Conservation (phyloP, 2,113 vertebrate species). For the Tringa solitaria region DNA sequence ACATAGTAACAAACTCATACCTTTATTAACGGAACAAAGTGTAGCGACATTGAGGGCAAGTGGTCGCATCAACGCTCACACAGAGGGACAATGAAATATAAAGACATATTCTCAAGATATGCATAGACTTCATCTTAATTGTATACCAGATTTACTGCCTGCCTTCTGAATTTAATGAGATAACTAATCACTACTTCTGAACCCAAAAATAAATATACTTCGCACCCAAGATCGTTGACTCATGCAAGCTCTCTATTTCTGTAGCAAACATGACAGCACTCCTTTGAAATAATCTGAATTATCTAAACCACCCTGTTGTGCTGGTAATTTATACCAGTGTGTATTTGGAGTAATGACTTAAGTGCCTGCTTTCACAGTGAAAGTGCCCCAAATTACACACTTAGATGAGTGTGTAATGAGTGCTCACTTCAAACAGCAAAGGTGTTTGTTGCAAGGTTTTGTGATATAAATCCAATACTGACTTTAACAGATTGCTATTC, state of each 20-base stretch:
- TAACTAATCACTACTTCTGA: not conserved
- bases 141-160: too few relatives aligned
- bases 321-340: not conserved
- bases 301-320: not conserved
- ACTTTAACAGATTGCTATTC: not conserved
- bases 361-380: not conserved
- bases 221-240: not conserved
- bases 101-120: not conserved
- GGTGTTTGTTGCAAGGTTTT: not conserved
- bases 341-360: not conserved
- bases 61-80: not conserved
- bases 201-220: not conserved
- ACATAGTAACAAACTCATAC: not conserved
- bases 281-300: not conserved
- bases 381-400: not conserved
- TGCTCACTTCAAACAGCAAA: not conserved
- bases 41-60: too few relatives aligned
- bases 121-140: not conserved
- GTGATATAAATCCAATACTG: not conserved
- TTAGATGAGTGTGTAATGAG: not conserved
- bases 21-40: not conserved
- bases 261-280: not conserved
- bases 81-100: not conserved
- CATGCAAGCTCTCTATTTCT: not conserved
- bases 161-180: not conserved